Percentiles rank a stretch among this genome's conserved stretches.
Conservation (phyloP, 2,113 vertebrate genomes). For the Sorex fumeus region DNA sequence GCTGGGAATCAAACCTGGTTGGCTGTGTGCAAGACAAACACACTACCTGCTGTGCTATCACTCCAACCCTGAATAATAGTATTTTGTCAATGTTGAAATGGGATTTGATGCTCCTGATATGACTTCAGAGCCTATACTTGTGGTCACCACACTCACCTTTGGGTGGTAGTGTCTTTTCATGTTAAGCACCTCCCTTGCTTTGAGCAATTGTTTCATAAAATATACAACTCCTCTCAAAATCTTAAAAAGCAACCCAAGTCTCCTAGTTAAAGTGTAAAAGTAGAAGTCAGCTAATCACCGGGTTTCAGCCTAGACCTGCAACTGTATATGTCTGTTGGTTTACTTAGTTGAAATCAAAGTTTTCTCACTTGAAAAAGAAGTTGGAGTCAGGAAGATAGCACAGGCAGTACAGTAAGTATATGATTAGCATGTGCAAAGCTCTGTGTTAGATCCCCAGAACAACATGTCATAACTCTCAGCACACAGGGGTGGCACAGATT, state of each 20-base stretch:
- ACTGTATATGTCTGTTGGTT: too few relatives aligned
- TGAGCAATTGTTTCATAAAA: conserved; percentile 13
- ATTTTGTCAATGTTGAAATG: not conserved
- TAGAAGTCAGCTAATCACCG: not conserved
- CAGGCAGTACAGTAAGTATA: too few relatives aligned
- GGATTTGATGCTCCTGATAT: not conserved
- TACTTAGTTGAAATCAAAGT: conserved; percentile 2
- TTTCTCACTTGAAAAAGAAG: conserved; percentile 30
- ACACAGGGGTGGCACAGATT: too few relatives aligned
- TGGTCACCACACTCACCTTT: not conserved
- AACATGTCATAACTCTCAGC: too few relatives aligned
- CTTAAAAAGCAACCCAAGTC: not conserved
- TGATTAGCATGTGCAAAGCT: too few relatives aligned
- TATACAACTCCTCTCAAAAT: not conserved
- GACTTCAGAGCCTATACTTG: not conserved
- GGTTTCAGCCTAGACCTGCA: too few relatives aligned
- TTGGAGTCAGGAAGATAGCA: too few relatives aligned
- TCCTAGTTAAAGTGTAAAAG: not conserved
- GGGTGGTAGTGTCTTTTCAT: not conserved
- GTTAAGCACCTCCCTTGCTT: not conserved
- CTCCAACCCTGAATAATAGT: not conserved
- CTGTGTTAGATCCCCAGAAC: too few relatives aligned
- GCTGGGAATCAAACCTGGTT: too few relatives aligned
- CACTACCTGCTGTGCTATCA: too few relatives aligned
- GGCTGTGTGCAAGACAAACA: too few relatives aligned